Conservation (phyloP, 1,140 invertebrate species). For the Bombus pascuorum region DNA sequence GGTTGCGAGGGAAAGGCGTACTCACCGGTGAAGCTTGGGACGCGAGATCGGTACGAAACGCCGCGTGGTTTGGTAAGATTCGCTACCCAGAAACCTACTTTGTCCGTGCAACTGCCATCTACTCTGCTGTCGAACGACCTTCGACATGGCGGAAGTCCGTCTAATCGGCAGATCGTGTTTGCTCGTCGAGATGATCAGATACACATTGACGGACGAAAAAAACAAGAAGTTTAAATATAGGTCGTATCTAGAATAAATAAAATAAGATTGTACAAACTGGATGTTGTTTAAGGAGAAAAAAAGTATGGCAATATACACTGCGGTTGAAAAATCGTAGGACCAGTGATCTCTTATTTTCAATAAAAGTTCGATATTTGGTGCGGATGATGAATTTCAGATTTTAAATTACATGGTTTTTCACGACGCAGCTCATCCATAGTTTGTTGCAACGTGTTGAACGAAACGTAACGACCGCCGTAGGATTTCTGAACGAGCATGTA, state of each 20-base stretch:
- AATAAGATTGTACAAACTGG: too few species aligned
- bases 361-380: too few species aligned
- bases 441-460: too few species aligned
- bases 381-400: too few species aligned
- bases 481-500: too few species aligned
- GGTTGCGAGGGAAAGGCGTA: conserved; percentile 7
- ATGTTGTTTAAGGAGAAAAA: too few species aligned
- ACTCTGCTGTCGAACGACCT: conserved; percentile 16
- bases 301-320: accelerated
- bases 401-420: neutral
- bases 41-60: conserved; percentile 13
- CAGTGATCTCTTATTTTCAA: too few species aligned
- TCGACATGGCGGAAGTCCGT: conserved; percentile 51
- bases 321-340: too few species aligned
- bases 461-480: too few species aligned
- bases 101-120: conserved; percentile 16
- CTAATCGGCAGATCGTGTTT: conserved; percentile 49
- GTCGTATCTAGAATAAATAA: too few species aligned
- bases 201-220: neutral
- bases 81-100: conserved; percentile 68
- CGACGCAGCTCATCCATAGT: too few species aligned
- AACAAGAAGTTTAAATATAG: too few species aligned
- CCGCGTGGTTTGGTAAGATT: conserved; percentile 53
- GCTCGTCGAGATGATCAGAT: neutral
- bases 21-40: neutral